Percentiles rank a stretch among this genome's conserved stretches.
These are phyloP conservation scores for Drosophila formosana DNA, from an alignment of 2,888 invertebrate genomes.

Conservation along the genomic window DNA sequence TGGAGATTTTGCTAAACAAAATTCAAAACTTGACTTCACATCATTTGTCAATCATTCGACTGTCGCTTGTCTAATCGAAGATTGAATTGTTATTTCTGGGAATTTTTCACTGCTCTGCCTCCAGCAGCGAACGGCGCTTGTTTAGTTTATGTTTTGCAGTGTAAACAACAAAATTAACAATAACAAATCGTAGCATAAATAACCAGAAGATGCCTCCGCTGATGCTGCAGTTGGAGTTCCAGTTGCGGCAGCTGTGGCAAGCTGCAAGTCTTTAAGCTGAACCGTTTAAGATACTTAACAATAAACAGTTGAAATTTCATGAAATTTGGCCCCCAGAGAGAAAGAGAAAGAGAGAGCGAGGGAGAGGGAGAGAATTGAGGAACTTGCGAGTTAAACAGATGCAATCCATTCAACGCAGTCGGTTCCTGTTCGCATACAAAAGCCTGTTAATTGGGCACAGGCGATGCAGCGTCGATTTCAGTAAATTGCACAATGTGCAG, in stretches of 20 bases:
- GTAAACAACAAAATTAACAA: conserved; percentile 63
- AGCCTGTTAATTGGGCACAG: conserved; percentile 51
- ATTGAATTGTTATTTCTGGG: conserved; percentile 14
- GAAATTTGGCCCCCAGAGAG: conserved; percentile 38
- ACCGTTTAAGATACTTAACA: conserved; percentile 43
- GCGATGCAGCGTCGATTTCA: conserved; percentile 30
- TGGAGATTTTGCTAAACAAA: too few species aligned
- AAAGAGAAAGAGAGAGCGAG: too few species aligned
- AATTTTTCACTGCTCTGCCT: conserved; percentile 37
- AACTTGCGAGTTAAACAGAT: conserved; percentile 34
- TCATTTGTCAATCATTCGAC: not conserved
- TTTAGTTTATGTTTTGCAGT: conserved; percentile 68
- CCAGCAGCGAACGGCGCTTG: conserved; percentile 68
- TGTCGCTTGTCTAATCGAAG: conserved; percentile 4
- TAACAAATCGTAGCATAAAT: conserved; percentile 57
- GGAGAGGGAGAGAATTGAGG: not conserved
- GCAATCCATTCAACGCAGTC: conserved; percentile 27
- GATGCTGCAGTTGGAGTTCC: conserved; percentile 28
- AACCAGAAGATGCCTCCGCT: conserved; percentile 32
- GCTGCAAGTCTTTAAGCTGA: conserved; percentile 23
- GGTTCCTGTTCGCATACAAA: conserved; percentile 36
- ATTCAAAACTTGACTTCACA: not conserved
- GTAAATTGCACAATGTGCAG: conserved; percentile 51
- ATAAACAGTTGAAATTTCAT: conserved; percentile 52
- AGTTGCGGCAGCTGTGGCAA: conserved; percentile 26